Percentiles rank a stretch among this genome's conserved stretches.
Evolutionary conservation across 2,797 vertebrate species (phyloP).

Genomic region (Numenius phaeopus): DNA sequence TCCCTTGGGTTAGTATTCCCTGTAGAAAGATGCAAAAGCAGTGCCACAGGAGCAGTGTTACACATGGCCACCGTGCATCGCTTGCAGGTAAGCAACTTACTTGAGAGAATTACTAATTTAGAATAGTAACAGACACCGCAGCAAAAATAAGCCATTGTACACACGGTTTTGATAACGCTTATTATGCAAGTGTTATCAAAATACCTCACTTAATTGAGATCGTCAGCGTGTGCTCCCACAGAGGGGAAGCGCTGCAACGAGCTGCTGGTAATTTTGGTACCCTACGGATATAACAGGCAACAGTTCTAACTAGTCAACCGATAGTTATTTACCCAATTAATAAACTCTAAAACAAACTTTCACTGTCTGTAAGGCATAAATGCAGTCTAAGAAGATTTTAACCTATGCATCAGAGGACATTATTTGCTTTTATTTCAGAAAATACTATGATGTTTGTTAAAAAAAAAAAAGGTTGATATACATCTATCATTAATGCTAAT

Average conservation of each 20-base stretch:
- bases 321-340: neutral
- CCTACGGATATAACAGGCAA: neutral
- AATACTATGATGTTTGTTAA: neutral
- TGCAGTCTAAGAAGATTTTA: neutral
- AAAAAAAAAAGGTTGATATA: neutral
- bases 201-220: neutral
- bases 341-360: neutral
- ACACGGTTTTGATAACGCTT: neutral
- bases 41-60: neutral
- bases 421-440: neutral
- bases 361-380: neutral
- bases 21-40: neutral
- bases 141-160: neutral
- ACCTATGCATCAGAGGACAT: neutral
- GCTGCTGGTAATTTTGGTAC: neutral
- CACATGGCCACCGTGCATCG: fast-evolving
- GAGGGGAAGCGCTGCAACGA: neutral
- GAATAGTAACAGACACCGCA: neutral
- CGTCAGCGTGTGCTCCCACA: fast-evolving
- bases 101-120: neutral
- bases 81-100: neutral
- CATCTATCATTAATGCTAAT: neutral
- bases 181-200: neutral
- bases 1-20: neutral
- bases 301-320: neutral